These are phyloP conservation scores for Acanthis flammea DNA, from an alignment of 2,797 vertebrate species.

Conservation along the genomic window DNA sequence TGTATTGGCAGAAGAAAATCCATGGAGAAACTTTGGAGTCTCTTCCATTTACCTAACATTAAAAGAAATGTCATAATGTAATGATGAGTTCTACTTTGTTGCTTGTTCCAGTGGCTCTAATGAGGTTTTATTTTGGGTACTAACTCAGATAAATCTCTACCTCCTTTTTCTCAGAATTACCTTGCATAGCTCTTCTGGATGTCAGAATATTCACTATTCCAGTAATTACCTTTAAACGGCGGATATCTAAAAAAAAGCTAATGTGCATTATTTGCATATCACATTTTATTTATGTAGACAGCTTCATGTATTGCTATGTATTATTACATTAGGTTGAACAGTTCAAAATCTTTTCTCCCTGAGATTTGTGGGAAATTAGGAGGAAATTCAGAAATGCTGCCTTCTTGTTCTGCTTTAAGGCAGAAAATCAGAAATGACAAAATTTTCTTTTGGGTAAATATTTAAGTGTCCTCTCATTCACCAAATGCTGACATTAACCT, in stretches of 20 bases:
- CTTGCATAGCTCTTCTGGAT: background rate
- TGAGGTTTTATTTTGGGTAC: background rate
- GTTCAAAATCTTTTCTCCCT: background rate
- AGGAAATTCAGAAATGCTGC: background rate
- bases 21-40: background rate
- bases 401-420: background rate
- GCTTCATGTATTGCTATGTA: background rate
- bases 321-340: background rate
- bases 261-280: background rate
- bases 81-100: background rate
- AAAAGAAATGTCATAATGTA: background rate
- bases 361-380: background rate
- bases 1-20: background rate
- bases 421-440: background rate
- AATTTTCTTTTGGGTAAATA: background rate
- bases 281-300: background rate
- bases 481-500: accelerated
- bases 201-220: background rate
- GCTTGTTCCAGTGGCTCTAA: background rate
- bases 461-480: background rate
- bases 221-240: background rate
- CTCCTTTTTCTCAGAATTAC: background rate
- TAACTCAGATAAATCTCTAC: background rate
- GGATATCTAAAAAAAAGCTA: background rate
- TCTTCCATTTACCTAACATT: background rate